Percentiles rank a stretch among this genome's conserved stretches.
phyloP scores from a whole-genome alignment of 1,140 invertebrate species.

The Drosophila kanapiae region DNA sequence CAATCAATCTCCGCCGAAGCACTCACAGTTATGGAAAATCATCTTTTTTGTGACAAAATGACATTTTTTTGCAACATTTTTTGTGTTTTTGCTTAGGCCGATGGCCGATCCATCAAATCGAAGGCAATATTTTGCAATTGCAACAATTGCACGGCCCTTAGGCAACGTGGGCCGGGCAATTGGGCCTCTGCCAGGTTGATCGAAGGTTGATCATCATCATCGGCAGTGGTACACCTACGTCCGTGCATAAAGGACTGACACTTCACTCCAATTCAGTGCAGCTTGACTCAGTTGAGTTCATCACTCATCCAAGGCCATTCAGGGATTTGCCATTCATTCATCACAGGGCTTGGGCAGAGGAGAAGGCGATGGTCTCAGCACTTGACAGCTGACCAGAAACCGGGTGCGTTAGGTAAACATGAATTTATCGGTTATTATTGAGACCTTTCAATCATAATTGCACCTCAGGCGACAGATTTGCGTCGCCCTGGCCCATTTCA shows the following conservation, averaged over 20 bases:
- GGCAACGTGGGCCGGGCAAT: slow-evolving; percentile 19
- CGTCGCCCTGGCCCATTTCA: slow-evolving; percentile 34
- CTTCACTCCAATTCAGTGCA: slow-evolving; percentile 23
- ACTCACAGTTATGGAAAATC: neutral
- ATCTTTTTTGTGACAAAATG: slow-evolving; percentile 55
- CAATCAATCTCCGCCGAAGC: slow-evolving; percentile 29
- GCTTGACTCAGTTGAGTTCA: slow-evolving; percentile 51
- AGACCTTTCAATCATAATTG: slow-evolving; percentile 82
- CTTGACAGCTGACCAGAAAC: slow-evolving; percentile 77
- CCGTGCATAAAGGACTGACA: slow-evolving; percentile 3
- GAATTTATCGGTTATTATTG: slow-evolving; percentile 85
- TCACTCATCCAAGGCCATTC: slow-evolving; percentile 60
- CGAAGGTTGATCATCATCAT: slow-evolving; percentile 12
- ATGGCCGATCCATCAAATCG: slow-evolving; percentile 62
- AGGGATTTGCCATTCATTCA: slow-evolving; percentile 62
- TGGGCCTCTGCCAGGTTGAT: slow-evolving; percentile 32
- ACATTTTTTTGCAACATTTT: slow-evolving; percentile 58
- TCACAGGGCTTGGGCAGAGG: slow-evolving; percentile 32
- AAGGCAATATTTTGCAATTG: slow-evolving; percentile 55
- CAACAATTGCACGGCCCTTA: slow-evolving; percentile 60
- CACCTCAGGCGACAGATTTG: slow-evolving; percentile 63
- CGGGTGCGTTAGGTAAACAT: slow-evolving; percentile 76
- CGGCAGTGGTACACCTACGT: slow-evolving; percentile 52
- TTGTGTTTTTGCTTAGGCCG: neutral
- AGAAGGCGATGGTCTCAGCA: slow-evolving; percentile 29